phyloP scores from a whole-genome alignment of 30 jellyfish, hydroid and myxozoan genomes.

The Cassiopea xamachana region DNA sequence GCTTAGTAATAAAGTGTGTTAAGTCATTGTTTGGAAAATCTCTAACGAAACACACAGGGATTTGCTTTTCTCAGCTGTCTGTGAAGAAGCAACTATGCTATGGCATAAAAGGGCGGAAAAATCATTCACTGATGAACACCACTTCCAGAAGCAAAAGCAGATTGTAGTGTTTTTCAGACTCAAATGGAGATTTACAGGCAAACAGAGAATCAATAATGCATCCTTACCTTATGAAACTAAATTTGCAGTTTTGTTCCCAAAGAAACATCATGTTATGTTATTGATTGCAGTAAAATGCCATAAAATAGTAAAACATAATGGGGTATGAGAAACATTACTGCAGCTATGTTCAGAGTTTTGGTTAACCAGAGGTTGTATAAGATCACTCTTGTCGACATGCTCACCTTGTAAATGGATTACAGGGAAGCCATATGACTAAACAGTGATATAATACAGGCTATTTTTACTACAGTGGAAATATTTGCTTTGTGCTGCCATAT shows the following conservation, averaged over 20 bases:
- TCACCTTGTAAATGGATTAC: background rate
- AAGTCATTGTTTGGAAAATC: constrained; percentile 1
- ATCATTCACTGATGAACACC: background rate
- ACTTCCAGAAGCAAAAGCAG: background rate
- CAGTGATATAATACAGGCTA: no score
- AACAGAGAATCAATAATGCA: constrained; percentile 36
- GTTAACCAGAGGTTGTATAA: constrained; percentile 17
- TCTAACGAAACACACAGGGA: background rate
- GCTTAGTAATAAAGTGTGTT: constrained; percentile 17
- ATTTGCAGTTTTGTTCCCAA: constrained; percentile 32
- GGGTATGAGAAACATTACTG: constrained; percentile 11
- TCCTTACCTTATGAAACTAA: constrained; percentile 35
- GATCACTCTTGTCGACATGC: constrained; percentile 4
- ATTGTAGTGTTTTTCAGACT: constrained; percentile 14
- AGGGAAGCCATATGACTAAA: constrained; percentile 27
- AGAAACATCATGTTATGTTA: constrained; percentile 5
- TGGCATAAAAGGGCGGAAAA: constrained; percentile 30
- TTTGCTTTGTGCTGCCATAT: no score
- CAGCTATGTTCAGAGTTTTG: constrained; percentile 26
- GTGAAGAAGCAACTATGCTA: background rate
- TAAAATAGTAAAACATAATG: constrained; percentile 27
- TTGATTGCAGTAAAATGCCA: constrained; percentile 16
- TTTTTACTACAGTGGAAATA: no score
- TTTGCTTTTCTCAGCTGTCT: background rate
- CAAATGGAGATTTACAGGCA: background rate